phyloP scores from a whole-genome alignment of 2,113 vertebrate species.

The Calyptomena viridis region DNA sequence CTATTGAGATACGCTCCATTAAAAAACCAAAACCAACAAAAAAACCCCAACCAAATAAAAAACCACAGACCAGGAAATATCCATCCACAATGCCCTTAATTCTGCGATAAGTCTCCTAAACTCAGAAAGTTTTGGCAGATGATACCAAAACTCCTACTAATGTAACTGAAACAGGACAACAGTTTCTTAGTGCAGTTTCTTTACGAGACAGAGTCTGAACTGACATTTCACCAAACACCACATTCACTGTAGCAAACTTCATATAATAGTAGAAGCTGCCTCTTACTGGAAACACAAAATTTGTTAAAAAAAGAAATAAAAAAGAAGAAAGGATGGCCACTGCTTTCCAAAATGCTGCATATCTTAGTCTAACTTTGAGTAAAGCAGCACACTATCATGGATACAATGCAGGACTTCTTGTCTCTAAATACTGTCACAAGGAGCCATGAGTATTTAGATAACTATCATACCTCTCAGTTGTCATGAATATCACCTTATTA shows the following conservation, averaged over 20 bases:
- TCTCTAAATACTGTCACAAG: not conserved
- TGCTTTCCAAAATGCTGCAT: not conserved
- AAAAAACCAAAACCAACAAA: not conserved
- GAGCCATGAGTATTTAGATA: not conserved
- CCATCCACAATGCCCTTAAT: not conserved
- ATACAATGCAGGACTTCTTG: not conserved
- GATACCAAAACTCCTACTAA: not conserved
- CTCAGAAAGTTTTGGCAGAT: not conserved
- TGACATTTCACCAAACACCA: not conserved
- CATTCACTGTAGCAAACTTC: not conserved
- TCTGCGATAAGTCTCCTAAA: not conserved
- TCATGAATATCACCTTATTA: not conserved
- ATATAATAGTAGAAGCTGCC: not conserved
- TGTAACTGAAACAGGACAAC: not conserved
- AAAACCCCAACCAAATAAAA: not conserved
- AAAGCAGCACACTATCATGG: not conserved
- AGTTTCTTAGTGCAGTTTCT: not conserved
- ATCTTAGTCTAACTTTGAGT: not conserved
- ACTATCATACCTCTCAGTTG: not conserved
- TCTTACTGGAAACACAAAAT: not conserved
- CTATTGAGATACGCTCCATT: not conserved
- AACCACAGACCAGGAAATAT: not conserved
- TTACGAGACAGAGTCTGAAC: not conserved
- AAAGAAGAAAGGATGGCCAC: not conserved
- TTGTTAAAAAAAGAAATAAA: not conserved